phyloP scores from a whole-genome alignment of 2,113 vertebrate genomes.

The Hippocampus abdominalis region DNA sequence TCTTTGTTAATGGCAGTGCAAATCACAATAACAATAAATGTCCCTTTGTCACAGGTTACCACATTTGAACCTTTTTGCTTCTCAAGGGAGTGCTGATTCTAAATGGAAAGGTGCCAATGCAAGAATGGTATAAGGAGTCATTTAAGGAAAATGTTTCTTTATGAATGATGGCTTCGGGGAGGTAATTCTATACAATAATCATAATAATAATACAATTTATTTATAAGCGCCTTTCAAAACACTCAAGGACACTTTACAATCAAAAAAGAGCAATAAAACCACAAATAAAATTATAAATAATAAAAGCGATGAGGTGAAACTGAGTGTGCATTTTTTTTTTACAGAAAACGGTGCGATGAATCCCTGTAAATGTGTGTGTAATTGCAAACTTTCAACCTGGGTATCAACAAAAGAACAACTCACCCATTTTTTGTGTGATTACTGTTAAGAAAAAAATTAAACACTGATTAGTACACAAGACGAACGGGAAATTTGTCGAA shows the following conservation, averaged over 20 bases:
- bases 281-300: no score
- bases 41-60: conserved; percentile 49
- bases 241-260: no score
- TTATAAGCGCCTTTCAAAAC: no score
- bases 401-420: not conserved
- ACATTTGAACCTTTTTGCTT: conserved; percentile 53
- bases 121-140: not conserved
- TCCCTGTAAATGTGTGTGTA: no score
- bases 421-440: not conserved
- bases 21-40: conserved; percentile 54
- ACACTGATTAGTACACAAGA: not conserved
- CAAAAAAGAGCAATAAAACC: no score
- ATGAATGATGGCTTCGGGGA: not conserved
- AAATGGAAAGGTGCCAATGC: not conserved
- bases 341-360: no score
- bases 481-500: not conserved
- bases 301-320: no score
- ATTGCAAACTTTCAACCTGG: not conserved
- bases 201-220: no score
- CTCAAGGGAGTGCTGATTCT: conserved; percentile 31
- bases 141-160: not conserved
- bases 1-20: conserved; percentile 50
- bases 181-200: no score
- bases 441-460: not conserved
- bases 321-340: no score